Conservation (phyloP, 2,888 invertebrate species). For the Parelbella ahira region DNA sequence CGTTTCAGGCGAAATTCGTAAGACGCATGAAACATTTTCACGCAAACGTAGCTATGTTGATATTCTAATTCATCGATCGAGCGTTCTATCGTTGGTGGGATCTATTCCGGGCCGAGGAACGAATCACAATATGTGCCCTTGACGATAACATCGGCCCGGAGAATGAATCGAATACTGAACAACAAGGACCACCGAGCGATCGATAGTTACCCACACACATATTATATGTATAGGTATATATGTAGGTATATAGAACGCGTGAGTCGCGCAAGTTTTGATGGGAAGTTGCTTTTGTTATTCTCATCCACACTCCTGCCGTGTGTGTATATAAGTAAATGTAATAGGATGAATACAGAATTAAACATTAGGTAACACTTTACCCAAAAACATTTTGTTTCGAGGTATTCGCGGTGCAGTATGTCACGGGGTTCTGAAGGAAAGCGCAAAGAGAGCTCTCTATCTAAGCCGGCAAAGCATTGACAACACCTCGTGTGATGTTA, state of each 20-base stretch:
- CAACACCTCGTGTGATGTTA: too few species aligned
- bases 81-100: conserved; percentile 52
- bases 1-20: conserved; percentile 41
- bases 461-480: too few species aligned
- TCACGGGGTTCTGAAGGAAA: too few species aligned
- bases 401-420: too few species aligned
- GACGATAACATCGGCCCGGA: conserved; percentile 56
- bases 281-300: conserved; percentile 26
- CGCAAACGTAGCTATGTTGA: conserved; percentile 39
- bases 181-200: conserved; percentile 62
- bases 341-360: conserved; percentile 12
- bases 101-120: conserved; percentile 67
- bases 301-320: too few species aligned
- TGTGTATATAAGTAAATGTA: conserved; percentile 23
- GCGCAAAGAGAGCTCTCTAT: too few species aligned
- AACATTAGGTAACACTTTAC: not conserved
- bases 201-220: conserved; percentile 41
- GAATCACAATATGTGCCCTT: conserved; percentile 73
- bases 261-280: conserved; percentile 30
- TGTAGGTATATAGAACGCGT: conserved; percentile 34
- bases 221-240: too few species aligned
- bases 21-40: conserved; percentile 48
- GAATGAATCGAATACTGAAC: conserved; percentile 65
- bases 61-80: conserved; percentile 62
- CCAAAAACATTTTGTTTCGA: too few species aligned